Evolutionary conservation across 1,140 invertebrate species (phyloP), one percentile per base, ranked within the genome.

Genomic region (Leptestheria dahalacensis): DNA sequence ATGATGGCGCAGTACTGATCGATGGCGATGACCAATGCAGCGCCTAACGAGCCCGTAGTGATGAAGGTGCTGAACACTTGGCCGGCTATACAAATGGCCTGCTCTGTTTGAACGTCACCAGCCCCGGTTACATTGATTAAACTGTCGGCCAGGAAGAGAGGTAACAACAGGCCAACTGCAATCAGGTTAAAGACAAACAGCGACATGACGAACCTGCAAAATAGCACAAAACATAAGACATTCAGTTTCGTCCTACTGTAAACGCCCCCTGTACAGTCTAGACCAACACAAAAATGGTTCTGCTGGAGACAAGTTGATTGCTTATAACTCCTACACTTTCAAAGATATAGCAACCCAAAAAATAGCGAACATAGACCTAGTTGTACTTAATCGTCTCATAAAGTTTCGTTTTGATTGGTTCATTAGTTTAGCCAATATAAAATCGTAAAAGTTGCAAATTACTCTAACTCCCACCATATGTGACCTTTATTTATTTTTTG

Each of bases 1-100:
- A 87, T 85, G 28, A 93, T 86, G 0, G 88, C 89, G 63, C 85
- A 83, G 70, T 89, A 91, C 66, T 91, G 84, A 67, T 93, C 89
- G 1, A 89, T 72, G 1, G 86, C 85, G 41, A 93, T 88, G 10
- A 91, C 76, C 9, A 89, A 76, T 4, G 91, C 80, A 1, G 84
- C 83, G 21, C 88, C 74, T 1, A 82, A 77, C 15, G 78, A 79
- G 18, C 77, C 77, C 1, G 74, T 73, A 12, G 77, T 75, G 48
- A 77, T 74, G 1, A 77, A 66, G 33, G 74, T 77, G 52, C 76
- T 73, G 3, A 74, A 65, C 53, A 77, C 74, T 48, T 79, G 77
- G 2, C 74, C 73, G 10, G 73, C 65, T 49, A 72, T 71, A 64
- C 78, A 79, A 64, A 74, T 54, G 15, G 57, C 20, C 49, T 48